A percentile compares a stretch with the other conserved stretches of the same genome.
Evolutionary conservation across 2,797 vertebrate species (phyloP).

Genomic region (Morelia viridis): DNA sequence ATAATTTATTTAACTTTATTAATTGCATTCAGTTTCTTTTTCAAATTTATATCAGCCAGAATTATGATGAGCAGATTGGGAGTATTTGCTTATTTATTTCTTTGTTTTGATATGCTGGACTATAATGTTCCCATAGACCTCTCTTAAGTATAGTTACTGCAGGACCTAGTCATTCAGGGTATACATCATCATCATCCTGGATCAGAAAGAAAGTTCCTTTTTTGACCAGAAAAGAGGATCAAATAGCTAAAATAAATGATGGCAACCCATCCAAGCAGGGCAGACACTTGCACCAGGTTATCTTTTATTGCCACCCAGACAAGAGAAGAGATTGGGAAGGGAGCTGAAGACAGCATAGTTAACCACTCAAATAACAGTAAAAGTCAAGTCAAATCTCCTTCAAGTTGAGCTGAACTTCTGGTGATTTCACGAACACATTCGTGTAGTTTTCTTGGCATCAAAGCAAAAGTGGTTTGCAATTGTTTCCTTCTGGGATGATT

Average conservation of each 20-base stretch:
- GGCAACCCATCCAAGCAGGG: background rate
- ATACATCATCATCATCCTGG: background rate
- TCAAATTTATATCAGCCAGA: background rate
- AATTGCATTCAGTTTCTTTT: background rate
- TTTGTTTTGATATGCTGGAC: background rate
- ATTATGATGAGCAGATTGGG: background rate
- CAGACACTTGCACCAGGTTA: background rate
- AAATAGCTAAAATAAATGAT: background rate
- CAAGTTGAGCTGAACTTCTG: background rate
- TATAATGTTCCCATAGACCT: background rate
- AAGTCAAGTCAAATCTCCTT: background rate
- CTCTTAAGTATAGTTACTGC: background rate
- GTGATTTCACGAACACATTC: background rate
- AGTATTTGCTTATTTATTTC: background rate
- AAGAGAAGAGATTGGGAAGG: background rate
- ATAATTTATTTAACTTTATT: background rate
- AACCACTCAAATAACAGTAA: background rate
- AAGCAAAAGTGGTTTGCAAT: background rate
- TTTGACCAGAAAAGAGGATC: background rate
- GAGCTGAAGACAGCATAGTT: background rate
- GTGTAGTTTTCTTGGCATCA: background rate
- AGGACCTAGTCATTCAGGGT: background rate
- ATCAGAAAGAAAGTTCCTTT: background rate
- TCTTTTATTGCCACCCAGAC: background rate
- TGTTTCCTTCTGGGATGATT: background rate